Percentiles rank a stretch among this genome's conserved stretches.
These are phyloP conservation scores for Delichon dasypus DNA, from an alignment of 2,797 vertebrate species.

Conservation along the genomic window DNA sequence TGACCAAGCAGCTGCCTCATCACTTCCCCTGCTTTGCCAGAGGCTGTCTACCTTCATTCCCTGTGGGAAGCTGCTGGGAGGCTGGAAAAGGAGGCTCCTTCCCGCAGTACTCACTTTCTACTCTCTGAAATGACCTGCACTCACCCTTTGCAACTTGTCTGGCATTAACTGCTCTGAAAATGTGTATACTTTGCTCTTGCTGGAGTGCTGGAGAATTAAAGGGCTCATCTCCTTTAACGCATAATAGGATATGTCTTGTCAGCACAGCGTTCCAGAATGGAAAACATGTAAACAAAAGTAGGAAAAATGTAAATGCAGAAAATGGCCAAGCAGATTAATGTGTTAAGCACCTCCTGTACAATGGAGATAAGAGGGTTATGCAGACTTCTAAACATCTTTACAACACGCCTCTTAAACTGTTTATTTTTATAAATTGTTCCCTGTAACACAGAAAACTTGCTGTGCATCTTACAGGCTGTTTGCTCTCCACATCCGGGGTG, in stretches of 20 bases:
- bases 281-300: slow-evolving; percentile 67
- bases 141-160: background rate
- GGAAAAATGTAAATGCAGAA: slow-evolving; percentile 64
- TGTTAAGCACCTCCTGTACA: slow-evolving; percentile 66
- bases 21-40: background rate
- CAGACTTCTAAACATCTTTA: slow-evolving; percentile 59
- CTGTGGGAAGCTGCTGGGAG: background rate
- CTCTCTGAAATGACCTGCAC: background rate
- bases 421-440: slow-evolving; percentile 55
- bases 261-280: slow-evolving; percentile 55
- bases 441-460: slow-evolving; percentile 35
- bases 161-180: slow-evolving; percentile 16
- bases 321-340: slow-evolving; percentile 66
- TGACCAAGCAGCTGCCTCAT: background rate
- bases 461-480: slow-evolving; percentile 6
- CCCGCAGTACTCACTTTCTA: background rate
- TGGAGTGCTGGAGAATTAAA: slow-evolving; percentile 53
- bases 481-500: background rate
- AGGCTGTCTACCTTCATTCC: background rate
- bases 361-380: slow-evolving; percentile 59
- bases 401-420: slow-evolving; percentile 41
- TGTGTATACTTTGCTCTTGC: background rate
- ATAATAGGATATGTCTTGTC: slow-evolving; percentile 61
- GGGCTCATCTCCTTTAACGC: slow-evolving; percentile 53
- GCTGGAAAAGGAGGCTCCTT: background rate